Percentiles rank a stretch among this genome's conserved stretches.
Conservation (phyloP, 2,113 vertebrate genomes). For the Limanda limanda region DNA sequence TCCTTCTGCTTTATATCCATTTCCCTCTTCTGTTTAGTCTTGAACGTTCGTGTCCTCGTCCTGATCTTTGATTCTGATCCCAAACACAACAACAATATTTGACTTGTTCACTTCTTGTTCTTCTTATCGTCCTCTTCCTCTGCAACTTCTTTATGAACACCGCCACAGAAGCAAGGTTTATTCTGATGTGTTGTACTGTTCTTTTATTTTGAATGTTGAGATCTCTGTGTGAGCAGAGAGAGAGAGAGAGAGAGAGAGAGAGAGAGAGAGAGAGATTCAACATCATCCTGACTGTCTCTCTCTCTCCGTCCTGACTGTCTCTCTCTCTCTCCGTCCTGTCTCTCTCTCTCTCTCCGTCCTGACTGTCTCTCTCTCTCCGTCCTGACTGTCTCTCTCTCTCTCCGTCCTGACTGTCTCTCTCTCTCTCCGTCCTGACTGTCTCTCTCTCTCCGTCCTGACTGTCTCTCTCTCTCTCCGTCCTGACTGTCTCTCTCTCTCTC, state of each 20-base stretch:
- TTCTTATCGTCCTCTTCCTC: no score
- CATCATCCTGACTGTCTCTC: no score
- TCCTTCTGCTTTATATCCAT: background rate
- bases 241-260: no score
- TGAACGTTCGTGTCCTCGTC: no score
- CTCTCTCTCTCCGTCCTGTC: conserved; percentile 40
- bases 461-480: conserved; percentile 41
- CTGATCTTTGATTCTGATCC: background rate
- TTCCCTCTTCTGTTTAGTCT: no score
- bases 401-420: no score
- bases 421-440: conserved; percentile 42
- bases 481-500: conserved; percentile 27
- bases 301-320: conserved; percentile 44
- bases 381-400: conserved; percentile 31
- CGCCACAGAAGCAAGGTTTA: no score
- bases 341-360: conserved; percentile 81
- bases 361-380: conserved; percentile 47
- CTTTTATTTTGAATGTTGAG: background rate
- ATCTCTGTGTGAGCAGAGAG: no score
- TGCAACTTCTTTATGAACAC: no score
- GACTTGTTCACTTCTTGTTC: background rate
- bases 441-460: no score
- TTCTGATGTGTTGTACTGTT: background rate
- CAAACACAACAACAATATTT: background rate
- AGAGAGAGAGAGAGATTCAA: no score